phyloP scores from a whole-genome alignment of 1,140 invertebrate species.

The Ladona fulva region DNA sequence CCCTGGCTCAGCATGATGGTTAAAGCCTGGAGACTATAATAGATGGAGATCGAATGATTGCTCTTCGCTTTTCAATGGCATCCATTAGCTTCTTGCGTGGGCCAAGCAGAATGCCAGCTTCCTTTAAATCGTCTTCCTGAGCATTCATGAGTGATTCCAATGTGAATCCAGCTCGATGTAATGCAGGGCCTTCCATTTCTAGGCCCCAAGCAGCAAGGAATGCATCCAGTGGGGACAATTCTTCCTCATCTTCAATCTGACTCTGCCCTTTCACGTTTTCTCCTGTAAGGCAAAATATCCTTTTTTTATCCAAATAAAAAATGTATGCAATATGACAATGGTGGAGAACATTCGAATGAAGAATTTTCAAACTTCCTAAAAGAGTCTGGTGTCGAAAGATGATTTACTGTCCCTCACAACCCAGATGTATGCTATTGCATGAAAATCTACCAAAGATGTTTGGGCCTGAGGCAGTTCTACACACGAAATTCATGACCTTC shows the following conservation, averaged over 20 bases:
- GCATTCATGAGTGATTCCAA: background rate
- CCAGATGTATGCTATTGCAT: no score
- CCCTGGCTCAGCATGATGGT: background rate
- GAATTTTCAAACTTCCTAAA: no score
- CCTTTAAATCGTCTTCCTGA: background rate
- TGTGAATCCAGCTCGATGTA: background rate
- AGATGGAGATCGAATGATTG: constrained; percentile 29
- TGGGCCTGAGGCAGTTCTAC: no score
- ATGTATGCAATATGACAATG: no score
- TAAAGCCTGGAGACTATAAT: background rate
- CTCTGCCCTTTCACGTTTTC: no score
- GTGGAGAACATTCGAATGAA: no score
- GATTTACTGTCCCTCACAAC: no score
- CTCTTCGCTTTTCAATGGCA: constrained; percentile 70
- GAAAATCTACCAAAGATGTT: no score
- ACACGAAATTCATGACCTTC: no score
- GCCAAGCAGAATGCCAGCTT: constrained; percentile 59
- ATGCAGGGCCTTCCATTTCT: background rate
- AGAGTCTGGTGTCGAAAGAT: no score
- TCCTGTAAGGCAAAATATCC: no score
- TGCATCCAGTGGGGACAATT: background rate
- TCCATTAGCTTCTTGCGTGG: constrained; percentile 76
- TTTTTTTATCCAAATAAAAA: no score
- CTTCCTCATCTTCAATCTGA: background rate
- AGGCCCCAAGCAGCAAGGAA: constrained; percentile 9